phyloP scores from a whole-genome alignment of 2,797 vertebrate species.

The Brotogeris chrysoptera region DNA sequence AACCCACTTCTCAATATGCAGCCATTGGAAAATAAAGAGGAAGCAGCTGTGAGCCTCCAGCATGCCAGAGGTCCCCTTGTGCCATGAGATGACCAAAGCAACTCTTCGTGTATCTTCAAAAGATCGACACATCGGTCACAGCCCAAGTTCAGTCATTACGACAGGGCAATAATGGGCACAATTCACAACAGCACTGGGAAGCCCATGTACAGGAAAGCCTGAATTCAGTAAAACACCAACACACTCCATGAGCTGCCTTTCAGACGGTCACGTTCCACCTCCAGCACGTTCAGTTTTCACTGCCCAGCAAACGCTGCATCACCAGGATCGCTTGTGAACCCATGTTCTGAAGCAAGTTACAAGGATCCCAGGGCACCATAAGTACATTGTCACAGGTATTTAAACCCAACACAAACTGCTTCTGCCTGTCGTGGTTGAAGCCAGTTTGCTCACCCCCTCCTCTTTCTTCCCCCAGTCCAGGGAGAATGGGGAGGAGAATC shows the following conservation, averaged over 20 bases:
- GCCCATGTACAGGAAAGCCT: not conserved
- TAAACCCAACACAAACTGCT: not conserved
- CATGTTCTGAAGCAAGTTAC: not conserved
- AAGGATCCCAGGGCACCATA: not conserved
- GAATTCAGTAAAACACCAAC: not conserved
- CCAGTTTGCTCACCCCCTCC: no score
- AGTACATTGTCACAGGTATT: rapidly evolving
- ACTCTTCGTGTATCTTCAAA: not conserved
- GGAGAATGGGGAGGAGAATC: no score
- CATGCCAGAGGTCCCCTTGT: not conserved
- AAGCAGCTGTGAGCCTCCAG: not conserved
- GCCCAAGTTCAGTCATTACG: not conserved
- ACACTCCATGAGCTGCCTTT: not conserved
- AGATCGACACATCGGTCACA: not conserved
- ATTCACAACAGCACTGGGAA: not conserved
- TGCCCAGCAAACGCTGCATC: not conserved
- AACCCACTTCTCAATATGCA: not conserved
- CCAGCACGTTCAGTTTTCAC: not conserved
- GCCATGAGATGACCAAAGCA: not conserved
- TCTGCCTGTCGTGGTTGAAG: no score
- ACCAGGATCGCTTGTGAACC: not conserved
- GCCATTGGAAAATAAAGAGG: not conserved
- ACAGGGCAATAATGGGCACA: not conserved
- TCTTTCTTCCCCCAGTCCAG: no score
- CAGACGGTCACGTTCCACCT: not conserved